Evolutionary conservation across 2,113 vertebrate genomes (phyloP).

Genomic region (Microtus montanus): DNA sequence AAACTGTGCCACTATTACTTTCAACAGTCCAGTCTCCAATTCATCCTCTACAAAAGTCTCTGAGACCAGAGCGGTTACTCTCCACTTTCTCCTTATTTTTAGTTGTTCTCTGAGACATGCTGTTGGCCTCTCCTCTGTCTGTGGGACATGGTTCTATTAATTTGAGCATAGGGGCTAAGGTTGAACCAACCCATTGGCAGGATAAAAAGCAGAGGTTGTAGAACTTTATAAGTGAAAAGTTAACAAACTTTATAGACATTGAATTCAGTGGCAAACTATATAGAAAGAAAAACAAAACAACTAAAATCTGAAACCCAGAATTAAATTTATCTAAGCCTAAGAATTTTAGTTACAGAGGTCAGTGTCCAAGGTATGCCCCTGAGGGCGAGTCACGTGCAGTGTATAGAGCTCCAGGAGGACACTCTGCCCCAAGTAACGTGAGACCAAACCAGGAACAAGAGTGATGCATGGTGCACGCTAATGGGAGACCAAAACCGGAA

Average conservation of each 20-base stretch:
- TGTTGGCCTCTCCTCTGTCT: neutral
- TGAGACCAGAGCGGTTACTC: slow-evolving; percentile 18
- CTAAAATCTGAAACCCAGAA: neutral
- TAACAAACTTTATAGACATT: neutral
- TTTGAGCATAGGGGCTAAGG: neutral
- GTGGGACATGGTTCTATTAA: slow-evolving; percentile 20
- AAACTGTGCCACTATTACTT: neutral
- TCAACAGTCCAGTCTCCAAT: neutral
- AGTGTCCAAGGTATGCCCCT: neutral
- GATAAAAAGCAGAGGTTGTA: slow-evolving; percentile 16
- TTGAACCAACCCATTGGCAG: neutral
- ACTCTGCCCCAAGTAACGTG: neutral
- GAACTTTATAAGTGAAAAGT: neutral
- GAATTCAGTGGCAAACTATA: slow-evolving; percentile 5
- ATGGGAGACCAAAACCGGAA: neutral
- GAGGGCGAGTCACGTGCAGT: neutral
- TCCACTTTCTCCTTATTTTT: neutral
- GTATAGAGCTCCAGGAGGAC: fast-evolving
- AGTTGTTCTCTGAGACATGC: neutral
- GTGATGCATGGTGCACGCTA: neutral
- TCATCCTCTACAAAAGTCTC: neutral
- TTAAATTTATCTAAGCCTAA: neutral
- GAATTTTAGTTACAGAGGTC: neutral
- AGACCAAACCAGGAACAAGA: neutral
- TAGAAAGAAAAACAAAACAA: neutral